Base-by-base conservation (phyloP, 2,113 vertebrate species). In the Oceanites oceanicus region DNA sequence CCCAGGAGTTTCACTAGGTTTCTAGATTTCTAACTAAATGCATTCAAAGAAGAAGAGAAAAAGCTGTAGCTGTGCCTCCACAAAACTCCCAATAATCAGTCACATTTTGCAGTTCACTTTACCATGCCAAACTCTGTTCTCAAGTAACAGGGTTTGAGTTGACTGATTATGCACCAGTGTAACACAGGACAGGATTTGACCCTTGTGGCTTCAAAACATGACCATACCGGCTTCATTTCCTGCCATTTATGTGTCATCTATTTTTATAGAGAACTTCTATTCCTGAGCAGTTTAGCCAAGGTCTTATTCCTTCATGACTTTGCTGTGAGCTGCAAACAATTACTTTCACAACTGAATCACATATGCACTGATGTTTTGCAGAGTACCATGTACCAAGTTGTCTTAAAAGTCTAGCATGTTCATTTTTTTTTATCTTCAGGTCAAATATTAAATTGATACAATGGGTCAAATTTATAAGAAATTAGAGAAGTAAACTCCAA, bases 171-270 rank as follows among this genome's bases (percentile, higher is more conserved):
- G 38, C 86, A 88, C 74, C 27, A 45, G 58, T 53, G 66, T 67
- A 92, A 94, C 91, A 78, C 47, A 85, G 86, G 89, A 91, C 77
- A 94, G 73, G 84, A 95, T 92, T 7, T 95, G 92, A 95, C 94
- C 94, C 84, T 87, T 32, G 42, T 68, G 77, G 74, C 94, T 96
- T 85, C 77, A 79, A 92, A 97, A 92, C 80, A 82, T 62, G 86
- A 75, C 91, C 92, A 95, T 70, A 87, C 12, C 93, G 95, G 53
- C 94, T 97, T 95, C 26, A 92, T 95, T 96, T 97, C 95, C 95
- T 97, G 91, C 80, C 77, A 87, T 86, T 97, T 95, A 36, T 66
- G 70, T 96, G 83, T 94, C 96, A 94, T 95, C 92, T 92, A 85
- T 93, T 97, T 96, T 96, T 94, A 92, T 15, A 86, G 90, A 94